Base-by-base conservation (phyloP, 2,888 invertebrate species). In the Cyaniris semiargus region DNA sequence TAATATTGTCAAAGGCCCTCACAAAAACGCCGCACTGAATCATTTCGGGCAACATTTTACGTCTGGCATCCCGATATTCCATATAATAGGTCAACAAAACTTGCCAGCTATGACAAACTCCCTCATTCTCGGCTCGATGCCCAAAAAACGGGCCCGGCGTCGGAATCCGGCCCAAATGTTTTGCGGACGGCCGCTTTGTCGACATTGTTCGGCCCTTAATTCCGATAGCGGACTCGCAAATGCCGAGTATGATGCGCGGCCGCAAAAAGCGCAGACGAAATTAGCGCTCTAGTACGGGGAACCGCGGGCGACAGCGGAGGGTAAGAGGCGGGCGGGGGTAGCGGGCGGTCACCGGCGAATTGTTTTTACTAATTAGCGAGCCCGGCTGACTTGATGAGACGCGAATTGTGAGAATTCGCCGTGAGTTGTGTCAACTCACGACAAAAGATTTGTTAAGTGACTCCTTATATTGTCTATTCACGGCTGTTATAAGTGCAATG, bases 191-290 rank as follows among this genome's bases (percentile, higher is more conserved):
- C 84, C 88, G 94, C 94, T 94, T 94, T 94, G 93, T 93, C 91
- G 92, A 93, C 94, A 94, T 94, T 94, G 94, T 93, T 92, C 90
- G 87, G 86, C 88, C 93, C 91, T 93, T 93, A 94, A 94, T 94
- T 93, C 93, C 93, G 91, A 92, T 89, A 92, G 92, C 87, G 90
- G 86, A 91, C 91, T 92, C 88, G 86, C 93, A 91, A 93, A 93
- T 92, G 90, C 93, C 94, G 93, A 94, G 93, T 94, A 93, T 93
- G 93, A 93, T 91, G 93, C 92, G 89, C 91, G 92, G 88, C 88
- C 87, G 85, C 90, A 93, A 93, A 77, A 94, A 94, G 88, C 90
- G 85, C 89, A 92, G 91, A 89, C 89, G 92, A 93, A 93, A 93
- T 93, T 93, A 93, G 93, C 92, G 92, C 89, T 91, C 90, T 92